Conservation (phyloP, 2,113 vertebrate species). For the human region GRCh38 chr13:67068501-67069000, state of each 20-base stretch:
- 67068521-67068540: background rate
- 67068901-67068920: conserved; percentile 57
- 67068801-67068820: conserved; percentile 29
- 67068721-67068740: background rate
- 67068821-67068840: conserved; percentile 46
- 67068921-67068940: conserved; percentile 50
- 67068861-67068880: conserved; percentile 22
- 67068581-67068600: background rate
- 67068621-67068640: background rate
- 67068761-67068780: conserved; percentile 28
- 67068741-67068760: background rate
- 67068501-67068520: background rate
- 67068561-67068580: conserved; percentile 35
- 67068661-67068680: background rate
- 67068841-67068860: conserved; percentile 47
- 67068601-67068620: background rate
- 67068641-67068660: background rate
- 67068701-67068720: background rate
- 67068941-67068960: conserved; percentile 2
- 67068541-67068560: background rate
- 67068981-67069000: conserved; percentile 48
- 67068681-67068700: background rate
- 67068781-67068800: conserved; percentile 42
- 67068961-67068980: conserved; percentile 54
- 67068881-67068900: conserved; percentile 63